Base-by-base conservation (phyloP, 2,888 invertebrate genomes). In the Corbicula japonica region DNA sequence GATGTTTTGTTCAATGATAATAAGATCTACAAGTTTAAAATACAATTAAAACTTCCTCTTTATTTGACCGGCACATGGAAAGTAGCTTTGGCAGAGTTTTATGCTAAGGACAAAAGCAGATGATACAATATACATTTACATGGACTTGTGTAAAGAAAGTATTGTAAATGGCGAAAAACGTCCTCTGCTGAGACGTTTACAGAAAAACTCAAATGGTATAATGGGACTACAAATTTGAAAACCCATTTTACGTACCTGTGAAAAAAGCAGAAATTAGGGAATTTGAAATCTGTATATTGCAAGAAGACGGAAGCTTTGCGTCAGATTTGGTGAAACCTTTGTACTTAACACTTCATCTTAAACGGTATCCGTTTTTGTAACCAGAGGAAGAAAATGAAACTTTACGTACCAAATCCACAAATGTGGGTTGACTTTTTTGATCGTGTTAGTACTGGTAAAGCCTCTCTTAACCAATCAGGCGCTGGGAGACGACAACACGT, bases 321-420 rank as follows among this genome's bases (percentile, higher is more conserved):
- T 28, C 28, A 23, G 28, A 32, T 21, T 26, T 54, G 26, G 52
- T 5, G 41, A 32, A 74, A 46, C 66, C 35, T 30, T 48, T 61
- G 68, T 41, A 34, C 10, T 46, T 68, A 15, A 68, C 68, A 41
- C 62, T 71, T 62, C 61, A 71, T 35, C 52, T 62, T 4, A 71
- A 62, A 38, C 62, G 44, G 28, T 50, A 71, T 52, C 52, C 50
- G 30, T 58, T 60, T 30, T 61, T 34, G 38, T 41, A n/a, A n/a
- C n/a, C n/a, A n/a, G n/a, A n/a, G n/a, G n/a, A 32, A 56, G 38
- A 60, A 26, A 15, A 60, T 71, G 52, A 77, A 75, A n/a, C 8
- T 78, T 18, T 82, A 82, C 54, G 50, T 82, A 18, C 81, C 81
- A 23, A 78, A 82, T 66, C 26, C 68, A 23, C 56, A 72, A 23